Base-by-base conservation (phyloP, 2,797 vertebrate species). In the Notolepis coatsorum region DNA sequence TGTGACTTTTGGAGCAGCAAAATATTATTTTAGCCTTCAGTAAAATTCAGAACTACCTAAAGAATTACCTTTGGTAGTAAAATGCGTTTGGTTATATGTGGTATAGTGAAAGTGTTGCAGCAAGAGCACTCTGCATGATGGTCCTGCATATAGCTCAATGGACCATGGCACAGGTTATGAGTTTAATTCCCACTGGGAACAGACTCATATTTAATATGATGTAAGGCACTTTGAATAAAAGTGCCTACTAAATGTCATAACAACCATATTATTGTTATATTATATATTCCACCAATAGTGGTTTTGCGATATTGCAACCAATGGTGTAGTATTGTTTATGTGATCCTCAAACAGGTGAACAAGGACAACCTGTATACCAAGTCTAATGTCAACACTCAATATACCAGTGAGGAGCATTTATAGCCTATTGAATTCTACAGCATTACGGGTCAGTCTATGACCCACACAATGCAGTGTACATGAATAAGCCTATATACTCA, bases 261-360 rank as follows among this genome's bases (percentile, higher is more conserved):
- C 2, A 21, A 41, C 27, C 21, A 5, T 5, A 24, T n/a, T 21
- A 17, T 15, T 43, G 13, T 35, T 3, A 46, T 0, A 25, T 46
- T 9, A 41, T n/a, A 21, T 28, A 39, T 20, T 1, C 5, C 3
- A 8, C 25, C 13, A 35, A 33, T 35, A 12, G 4, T 24, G 7
- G 15, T 41, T 42, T 27, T 52, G 6, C 27, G 8, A 13, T 31
- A 1, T 4, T 57, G 7, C 10, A 37, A 10, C 25, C 35, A 13
- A n/a, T n/a, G 0, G 42, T 17, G 12, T 9, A 23, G n/a, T 37
- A 7, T 6, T 27, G 7, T 38, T 38, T 38, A 4, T 3, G 13
- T 5, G 28, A 60, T 33, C 7, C n/a, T 9, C 4, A 28, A 48
- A 56, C 56, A 68, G 10, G 10, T 57, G 31, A 61, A 31, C 30